These are phyloP conservation scores for Pseudorasbora parva DNA, from an alignment of 2,113 vertebrate genomes.

Conservation along the genomic window DNA sequence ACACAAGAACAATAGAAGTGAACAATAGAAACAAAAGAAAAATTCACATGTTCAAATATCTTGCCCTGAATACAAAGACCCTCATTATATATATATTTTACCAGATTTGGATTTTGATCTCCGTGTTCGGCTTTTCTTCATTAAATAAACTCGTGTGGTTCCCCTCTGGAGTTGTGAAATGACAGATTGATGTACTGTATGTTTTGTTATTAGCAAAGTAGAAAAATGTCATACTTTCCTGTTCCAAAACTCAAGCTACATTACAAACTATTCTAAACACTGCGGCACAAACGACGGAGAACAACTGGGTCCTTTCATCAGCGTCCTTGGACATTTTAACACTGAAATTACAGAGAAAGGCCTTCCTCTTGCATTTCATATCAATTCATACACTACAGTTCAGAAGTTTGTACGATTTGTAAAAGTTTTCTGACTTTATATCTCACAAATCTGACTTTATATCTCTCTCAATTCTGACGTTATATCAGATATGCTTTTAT, in stretches of 20 bases:
- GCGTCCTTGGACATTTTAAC: background rate
- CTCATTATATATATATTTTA: background rate
- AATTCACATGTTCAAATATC: background rate
- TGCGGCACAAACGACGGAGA: background rate
- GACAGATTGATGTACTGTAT: background rate
- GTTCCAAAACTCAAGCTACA: background rate
- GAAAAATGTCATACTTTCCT: background rate
- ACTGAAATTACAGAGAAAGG: background rate
- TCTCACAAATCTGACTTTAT: too few relatives aligned
- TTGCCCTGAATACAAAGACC: background rate
- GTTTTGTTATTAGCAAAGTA: constrained; percentile 5
- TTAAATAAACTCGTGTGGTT: background rate
- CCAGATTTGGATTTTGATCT: background rate
- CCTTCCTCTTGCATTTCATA: background rate
- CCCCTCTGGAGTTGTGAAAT: background rate
- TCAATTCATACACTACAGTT: background rate
- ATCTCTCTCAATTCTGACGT: too few relatives aligned
- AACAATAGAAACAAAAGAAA: too few relatives aligned
- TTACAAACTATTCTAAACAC: constrained; percentile 9
- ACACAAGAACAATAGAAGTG: background rate
- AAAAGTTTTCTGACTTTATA: too few relatives aligned
- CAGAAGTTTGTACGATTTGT: background rate
- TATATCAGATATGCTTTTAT: too few relatives aligned
- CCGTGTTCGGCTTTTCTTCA: background rate
- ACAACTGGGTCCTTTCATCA: background rate